Evolutionary conservation across 2,113 vertebrate genomes (phyloP).

Genomic region (Ptilonorhynchus violaceus): DNA sequence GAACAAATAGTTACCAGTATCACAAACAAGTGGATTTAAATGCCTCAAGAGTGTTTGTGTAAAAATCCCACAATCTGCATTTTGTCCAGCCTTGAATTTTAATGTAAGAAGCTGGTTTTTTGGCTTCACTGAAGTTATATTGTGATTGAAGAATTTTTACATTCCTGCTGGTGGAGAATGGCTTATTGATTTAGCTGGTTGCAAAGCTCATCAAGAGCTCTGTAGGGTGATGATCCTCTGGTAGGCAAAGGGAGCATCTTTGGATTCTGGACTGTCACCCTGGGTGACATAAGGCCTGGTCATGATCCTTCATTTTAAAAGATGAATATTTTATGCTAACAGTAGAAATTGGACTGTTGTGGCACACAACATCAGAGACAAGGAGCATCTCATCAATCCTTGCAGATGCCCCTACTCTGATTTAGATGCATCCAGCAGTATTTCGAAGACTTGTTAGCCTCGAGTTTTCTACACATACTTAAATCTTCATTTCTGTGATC

Average conservation of each 20-base stretch:
- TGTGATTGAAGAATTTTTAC: not conserved
- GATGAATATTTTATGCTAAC: not conserved
- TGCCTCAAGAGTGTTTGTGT: not conserved
- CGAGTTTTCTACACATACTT: not conserved
- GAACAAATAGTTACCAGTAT: not conserved
- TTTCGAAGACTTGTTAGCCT: not conserved
- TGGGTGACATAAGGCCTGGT: not conserved
- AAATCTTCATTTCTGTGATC: not conserved
- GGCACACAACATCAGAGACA: not conserved
- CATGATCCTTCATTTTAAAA: not conserved
- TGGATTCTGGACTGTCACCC: not conserved
- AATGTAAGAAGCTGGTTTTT: not conserved
- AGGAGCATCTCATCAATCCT: not conserved
- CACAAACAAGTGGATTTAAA: not conserved
- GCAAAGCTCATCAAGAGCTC: not conserved
- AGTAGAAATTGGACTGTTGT: not conserved
- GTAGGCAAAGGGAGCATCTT: not conserved
- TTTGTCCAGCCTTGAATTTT: not conserved
- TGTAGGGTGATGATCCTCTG: not conserved
- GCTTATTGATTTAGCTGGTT: not conserved
- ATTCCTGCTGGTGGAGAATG: not conserved
- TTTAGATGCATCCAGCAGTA: not conserved
- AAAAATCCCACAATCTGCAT: not conserved
- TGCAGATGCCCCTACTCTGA: not conserved
- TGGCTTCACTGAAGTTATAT: not conserved